Conservation (phyloP, 2,888 invertebrate species). For the Candidula unifasciata region DNA sequence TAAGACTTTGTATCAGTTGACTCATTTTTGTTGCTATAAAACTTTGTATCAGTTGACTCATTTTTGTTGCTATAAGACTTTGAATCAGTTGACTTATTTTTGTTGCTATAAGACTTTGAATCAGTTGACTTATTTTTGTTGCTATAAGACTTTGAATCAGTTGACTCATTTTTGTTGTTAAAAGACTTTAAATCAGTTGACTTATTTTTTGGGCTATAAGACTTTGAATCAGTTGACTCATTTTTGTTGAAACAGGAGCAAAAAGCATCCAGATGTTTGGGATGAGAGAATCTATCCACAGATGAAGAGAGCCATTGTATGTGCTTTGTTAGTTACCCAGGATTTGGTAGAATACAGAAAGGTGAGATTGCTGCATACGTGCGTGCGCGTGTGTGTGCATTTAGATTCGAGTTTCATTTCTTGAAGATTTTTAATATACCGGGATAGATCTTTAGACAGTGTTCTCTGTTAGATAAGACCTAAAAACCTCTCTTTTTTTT, state of each 20-base stretch:
- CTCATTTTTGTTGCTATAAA: neutral
- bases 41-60: neutral
- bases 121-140: neutral
- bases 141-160: constrained; percentile 53
- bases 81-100: neutral
- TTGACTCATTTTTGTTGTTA: neutral
- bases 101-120: constrained; percentile 54
- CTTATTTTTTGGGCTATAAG: neutral
- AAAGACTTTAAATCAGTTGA: neutral
- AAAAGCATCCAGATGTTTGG: constrained; percentile 85
- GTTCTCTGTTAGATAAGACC: too few relatives aligned
- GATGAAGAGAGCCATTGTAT: constrained; percentile 89
- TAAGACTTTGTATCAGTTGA: neutral
- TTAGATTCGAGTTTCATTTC: too few relatives aligned
- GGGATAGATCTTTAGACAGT: too few relatives aligned
- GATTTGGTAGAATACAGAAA: constrained; percentile 78
- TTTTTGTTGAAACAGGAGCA: constrained; percentile 57
- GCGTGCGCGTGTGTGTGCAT: too few relatives aligned
- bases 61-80: constrained; percentile 55
- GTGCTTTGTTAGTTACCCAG: constrained; percentile 88
- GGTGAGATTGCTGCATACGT: constrained; percentile 63
- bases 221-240: neutral
- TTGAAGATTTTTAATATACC: too few relatives aligned
- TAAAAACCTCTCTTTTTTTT: too few relatives aligned
- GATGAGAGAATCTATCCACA: constrained; percentile 87